These are phyloP conservation scores for Macrocentrus cingulum DNA, from an alignment of 1,140 invertebrate species.

Conservation along the genomic window DNA sequence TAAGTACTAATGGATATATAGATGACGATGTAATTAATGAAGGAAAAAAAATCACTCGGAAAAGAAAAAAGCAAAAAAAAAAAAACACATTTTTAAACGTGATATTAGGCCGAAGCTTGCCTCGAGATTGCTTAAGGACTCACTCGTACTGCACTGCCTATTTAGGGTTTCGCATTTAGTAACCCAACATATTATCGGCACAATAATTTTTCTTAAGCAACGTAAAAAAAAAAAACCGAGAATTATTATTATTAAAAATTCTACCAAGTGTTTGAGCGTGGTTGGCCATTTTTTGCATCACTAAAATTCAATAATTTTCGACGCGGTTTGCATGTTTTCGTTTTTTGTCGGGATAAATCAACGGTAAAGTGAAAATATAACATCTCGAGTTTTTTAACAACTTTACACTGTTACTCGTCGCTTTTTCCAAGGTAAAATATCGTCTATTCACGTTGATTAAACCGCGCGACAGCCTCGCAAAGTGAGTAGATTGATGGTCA, in stretches of 20 bases:
- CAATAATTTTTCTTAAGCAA: conserved; percentile 61
- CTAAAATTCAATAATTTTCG: background rate
- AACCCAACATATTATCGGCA: conserved; percentile 60
- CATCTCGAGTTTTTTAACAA: conserved; percentile 8
- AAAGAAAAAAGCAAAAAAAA: too few species aligned
- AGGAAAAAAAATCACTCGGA: conserved; percentile 55
- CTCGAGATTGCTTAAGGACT: conserved; percentile 60
- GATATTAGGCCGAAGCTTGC: conserved; percentile 62
- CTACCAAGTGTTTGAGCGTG: conserved; percentile 37
- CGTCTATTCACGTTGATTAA: too few species aligned
- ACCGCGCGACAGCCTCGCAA: too few species aligned
- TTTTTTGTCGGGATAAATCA: background rate
- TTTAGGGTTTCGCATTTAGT: conserved; percentile 59
- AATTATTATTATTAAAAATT: conserved; percentile 26
- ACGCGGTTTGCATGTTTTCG: too few species aligned
- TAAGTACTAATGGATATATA: conserved; percentile 26
- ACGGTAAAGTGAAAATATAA: background rate
- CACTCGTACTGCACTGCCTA: conserved; percentile 60
- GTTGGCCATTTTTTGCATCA: conserved; percentile 18
- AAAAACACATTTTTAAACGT: too few species aligned
- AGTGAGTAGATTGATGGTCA: too few species aligned
- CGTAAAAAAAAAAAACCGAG: conserved; percentile 37
- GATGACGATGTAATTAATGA: conserved; percentile 40
- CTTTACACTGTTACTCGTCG: background rate
- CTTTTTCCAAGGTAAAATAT: too few species aligned